These are phyloP conservation scores for Cryptops parisi DNA, from an alignment of 2,888 invertebrate genomes.

Conservation along the genomic window DNA sequence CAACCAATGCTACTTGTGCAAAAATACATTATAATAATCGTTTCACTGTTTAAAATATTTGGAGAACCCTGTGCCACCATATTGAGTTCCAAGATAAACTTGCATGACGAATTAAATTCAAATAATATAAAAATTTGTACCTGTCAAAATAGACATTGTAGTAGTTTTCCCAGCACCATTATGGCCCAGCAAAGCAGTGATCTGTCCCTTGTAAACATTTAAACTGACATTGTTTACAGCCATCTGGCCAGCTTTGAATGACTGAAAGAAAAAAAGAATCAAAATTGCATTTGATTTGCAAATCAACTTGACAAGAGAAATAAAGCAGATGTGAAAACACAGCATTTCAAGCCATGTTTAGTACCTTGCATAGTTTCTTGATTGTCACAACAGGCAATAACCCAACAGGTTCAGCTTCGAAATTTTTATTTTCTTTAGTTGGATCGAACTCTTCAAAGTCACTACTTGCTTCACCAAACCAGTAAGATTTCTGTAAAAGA, in stretches of 20 bases:
- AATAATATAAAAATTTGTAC: conserved; percentile 26
- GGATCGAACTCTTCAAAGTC: background rate
- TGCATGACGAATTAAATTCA: background rate
- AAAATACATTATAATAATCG: too few relatives aligned
- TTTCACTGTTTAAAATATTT: too few relatives aligned
- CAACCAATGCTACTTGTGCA: too few relatives aligned
- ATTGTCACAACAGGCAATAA: conserved; percentile 32
- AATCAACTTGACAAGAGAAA: too few relatives aligned
- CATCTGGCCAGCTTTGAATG: conserved; percentile 16
- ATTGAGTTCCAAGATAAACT: too few relatives aligned
- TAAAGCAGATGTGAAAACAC: too few relatives aligned
- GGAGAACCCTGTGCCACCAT: too few relatives aligned
- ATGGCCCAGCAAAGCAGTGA: conserved; percentile 69
- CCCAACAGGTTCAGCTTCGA: conserved; percentile 32
- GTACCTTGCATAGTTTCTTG: conserved; percentile 24
- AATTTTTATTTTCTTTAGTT: conserved; percentile 22
- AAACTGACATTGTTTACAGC: conserved; percentile 60
- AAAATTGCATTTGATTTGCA: too few relatives aligned
- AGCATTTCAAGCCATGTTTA: too few relatives aligned
- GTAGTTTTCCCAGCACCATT: conserved; percentile 82
- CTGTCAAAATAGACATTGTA: conserved; percentile 54
- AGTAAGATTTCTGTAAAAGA: conserved; percentile 4
- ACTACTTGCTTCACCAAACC: background rate
- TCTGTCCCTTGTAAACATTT: conserved; percentile 71
- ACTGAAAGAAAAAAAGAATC: background rate